Conservation (phyloP, 64 coral and sea anemone species). For the Pachyseris speciosa region DNA sequence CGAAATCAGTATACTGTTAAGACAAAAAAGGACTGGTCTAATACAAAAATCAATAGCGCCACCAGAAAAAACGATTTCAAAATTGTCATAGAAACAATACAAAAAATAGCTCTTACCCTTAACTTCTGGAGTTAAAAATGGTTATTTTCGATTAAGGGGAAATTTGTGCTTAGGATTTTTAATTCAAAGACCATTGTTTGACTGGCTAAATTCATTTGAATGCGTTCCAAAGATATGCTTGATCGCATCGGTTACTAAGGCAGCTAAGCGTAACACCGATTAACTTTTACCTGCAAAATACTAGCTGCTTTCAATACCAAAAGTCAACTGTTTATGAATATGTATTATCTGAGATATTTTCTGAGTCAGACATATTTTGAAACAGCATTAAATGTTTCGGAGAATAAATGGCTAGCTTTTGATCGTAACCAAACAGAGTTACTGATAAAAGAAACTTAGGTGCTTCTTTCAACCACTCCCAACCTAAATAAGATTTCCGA, state of each 20-base stretch:
- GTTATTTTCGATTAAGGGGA: background rate
- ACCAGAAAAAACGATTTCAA: slow-evolving; percentile 7
- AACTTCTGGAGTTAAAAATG: background rate
- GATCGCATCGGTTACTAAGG: slow-evolving; percentile 6
- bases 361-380: background rate
- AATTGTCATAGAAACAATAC: background rate
- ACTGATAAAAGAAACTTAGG: background rate
- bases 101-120: no score
- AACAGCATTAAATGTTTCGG: background rate
- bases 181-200: background rate
- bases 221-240: background rate
- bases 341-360: slow-evolving; percentile 10
- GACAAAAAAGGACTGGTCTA: slow-evolving; percentile 37
- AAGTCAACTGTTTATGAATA: slow-evolving; percentile 17
- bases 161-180: background rate
- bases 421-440: background rate
- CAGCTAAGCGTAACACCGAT: slow-evolving; percentile 16
- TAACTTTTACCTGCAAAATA: slow-evolving; percentile 12
- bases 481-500: no score
- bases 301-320: slow-evolving; percentile 24
- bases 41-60: background rate
- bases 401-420: background rate
- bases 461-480: no score
- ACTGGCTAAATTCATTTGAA: background rate
- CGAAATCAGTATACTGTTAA: slow-evolving; percentile 32